phyloP scores from a whole-genome alignment of 2,797 vertebrate species.

The Acanthiza pusilla region DNA sequence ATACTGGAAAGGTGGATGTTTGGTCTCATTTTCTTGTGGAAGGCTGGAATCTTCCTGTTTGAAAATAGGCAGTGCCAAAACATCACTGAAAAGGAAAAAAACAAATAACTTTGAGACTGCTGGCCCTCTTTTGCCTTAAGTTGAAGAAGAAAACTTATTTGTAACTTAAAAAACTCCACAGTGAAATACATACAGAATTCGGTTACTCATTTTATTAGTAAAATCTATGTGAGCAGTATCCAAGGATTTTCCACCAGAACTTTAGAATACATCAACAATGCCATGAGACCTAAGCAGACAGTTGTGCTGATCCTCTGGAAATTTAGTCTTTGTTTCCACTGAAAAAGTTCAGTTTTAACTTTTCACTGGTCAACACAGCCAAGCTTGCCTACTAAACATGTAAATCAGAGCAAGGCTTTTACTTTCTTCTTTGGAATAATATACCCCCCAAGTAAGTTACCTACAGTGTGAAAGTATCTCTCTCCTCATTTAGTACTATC shows the following conservation, averaged over 20 bases:
- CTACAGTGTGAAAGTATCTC: not conserved
- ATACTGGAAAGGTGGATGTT: conserved; percentile 95
- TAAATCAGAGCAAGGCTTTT: not conserved
- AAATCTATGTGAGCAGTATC: not conserved
- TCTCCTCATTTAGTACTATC: not conserved
- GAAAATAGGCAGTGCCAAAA: conserved; percentile 96
- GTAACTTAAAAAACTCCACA: not conserved
- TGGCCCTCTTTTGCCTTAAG: not conserved
- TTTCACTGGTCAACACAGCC: not conserved
- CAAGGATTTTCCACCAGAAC: not conserved
- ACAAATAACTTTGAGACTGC: not conserved
- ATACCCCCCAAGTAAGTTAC: not conserved
- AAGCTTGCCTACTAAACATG: not conserved
- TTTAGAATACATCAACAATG: not conserved
- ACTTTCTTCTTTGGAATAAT: not conserved
- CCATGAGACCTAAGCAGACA: not conserved
- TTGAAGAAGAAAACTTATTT: not conserved
- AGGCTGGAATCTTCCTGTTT: conserved; percentile 95
- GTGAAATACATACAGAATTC: not conserved
- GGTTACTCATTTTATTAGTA: not conserved
- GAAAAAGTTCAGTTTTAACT: not conserved
- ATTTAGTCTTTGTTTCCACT: not conserved
- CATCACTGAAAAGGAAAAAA: conserved; percentile 82
- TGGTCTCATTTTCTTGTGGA: conserved; percentile 85
- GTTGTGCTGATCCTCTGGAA: not conserved